Percentiles rank a stretch among this genome's conserved stretches.
These are phyloP conservation scores for Cassiopea xamachana DNA, from an alignment of 30 jellyfish, hydroid and myxozoan genomes.

Conservation along the genomic window DNA sequence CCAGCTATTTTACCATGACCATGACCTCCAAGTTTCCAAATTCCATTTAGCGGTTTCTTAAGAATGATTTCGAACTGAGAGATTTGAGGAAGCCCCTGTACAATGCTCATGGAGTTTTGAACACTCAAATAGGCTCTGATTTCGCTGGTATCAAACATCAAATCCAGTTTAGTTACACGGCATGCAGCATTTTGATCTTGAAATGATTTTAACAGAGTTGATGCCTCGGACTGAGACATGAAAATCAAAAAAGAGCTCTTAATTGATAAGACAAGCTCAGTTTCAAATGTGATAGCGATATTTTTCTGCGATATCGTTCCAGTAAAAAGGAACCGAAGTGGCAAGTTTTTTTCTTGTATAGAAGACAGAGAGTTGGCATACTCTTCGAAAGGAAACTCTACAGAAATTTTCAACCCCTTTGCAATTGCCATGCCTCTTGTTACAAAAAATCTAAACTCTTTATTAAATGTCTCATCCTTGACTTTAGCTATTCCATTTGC, in stretches of 20 bases:
- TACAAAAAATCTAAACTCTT: slow-evolving; percentile 69
- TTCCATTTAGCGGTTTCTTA: background rate
- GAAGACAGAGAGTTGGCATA: slow-evolving; percentile 16
- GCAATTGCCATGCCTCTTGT: slow-evolving; percentile 76
- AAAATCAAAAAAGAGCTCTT: slow-evolving; percentile 18
- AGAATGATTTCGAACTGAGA: slow-evolving; percentile 22
- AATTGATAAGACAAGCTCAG: slow-evolving; percentile 31
- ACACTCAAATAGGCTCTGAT: slow-evolving; percentile 15
- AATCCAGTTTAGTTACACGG: slow-evolving; percentile 24
- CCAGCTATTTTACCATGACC: slow-evolving; percentile 52
- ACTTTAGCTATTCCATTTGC: slow-evolving; percentile 71
- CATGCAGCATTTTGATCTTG: slow-evolving; percentile 1
- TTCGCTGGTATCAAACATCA: slow-evolving; percentile 2
- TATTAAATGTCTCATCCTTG: slow-evolving; percentile 70
- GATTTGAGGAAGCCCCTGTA: slow-evolving; percentile 38
- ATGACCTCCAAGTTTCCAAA: slow-evolving; percentile 52
- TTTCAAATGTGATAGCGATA: slow-evolving; percentile 21
- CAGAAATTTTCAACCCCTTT: slow-evolving; percentile 70
- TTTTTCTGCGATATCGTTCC: slow-evolving; percentile 17
- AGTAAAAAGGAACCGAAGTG: slow-evolving; percentile 31
- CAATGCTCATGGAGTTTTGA: slow-evolving; percentile 9
- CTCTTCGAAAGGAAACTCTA: slow-evolving; percentile 75
- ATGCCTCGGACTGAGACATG: slow-evolving; percentile 42
- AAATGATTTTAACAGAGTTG: background rate
- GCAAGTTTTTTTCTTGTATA: slow-evolving; percentile 22